Evolutionary conservation across 1,140 invertebrate species (phyloP), one percentile per base, ranked within the genome.

Genomic region (Papilio aristodemus): DNA sequence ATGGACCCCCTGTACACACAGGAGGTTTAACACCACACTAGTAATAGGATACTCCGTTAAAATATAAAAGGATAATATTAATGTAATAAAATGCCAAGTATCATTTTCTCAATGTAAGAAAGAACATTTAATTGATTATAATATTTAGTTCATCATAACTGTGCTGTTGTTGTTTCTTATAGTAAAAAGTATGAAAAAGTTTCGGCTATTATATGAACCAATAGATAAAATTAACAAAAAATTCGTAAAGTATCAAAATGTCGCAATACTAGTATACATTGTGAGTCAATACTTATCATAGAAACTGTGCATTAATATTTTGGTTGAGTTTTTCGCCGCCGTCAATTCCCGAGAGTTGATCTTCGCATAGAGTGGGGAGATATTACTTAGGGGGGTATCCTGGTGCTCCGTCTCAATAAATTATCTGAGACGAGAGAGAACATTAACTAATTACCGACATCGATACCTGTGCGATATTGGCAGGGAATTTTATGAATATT

Each of bases 371-470:
- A 75, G 67, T 68, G 75, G 77, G 75, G 75, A 76, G 72, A 72
- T 54, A 68, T 76, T 75, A 78, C 70, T 75, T 78, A 66, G 62
- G 71, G 75, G 77, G 78, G 77, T 60, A 71, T 73, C 62, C 4
- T 43, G 38, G 81, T 81, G 80, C 85, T 89, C 84, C 79, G 84
- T 91, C 89, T 90, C 85, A 90, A 91, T 91, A 87, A 91, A 88
- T 91, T 91, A 90, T 83, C 78, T 78, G 75, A 89, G 85, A 91
- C 86, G 89, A 89, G 86, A 78, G 80, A 70, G 81, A 84, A 85
- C 87, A 87, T 91, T 91, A 91, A 91, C 86, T 91, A 91, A 91
- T 91, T 89, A 91, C 84, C 39, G 79, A 84, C 78, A 85, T 80
- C 85, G 83, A 90, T 90, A 88, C 80, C 82, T 82, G 78, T 72